Conservation (phyloP, 2,888 invertebrate species). For the Gisinianus flammeolus region DNA sequence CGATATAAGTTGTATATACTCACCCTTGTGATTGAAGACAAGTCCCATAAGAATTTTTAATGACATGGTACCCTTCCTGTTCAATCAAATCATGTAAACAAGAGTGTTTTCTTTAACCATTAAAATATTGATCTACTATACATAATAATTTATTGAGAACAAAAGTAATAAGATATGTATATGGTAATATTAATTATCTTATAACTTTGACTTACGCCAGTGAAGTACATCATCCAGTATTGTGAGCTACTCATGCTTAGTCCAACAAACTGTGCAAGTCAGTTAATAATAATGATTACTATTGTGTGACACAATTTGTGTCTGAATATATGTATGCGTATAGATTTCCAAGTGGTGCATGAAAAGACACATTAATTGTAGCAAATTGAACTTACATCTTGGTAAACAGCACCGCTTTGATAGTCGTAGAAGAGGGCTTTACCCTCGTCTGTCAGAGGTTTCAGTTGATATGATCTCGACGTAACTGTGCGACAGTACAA, state of each 20-base stretch:
- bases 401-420: constrained; percentile 26
- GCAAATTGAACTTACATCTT: constrained; percentile 41
- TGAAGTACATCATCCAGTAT: constrained; percentile 40
- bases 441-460: constrained; percentile 42
- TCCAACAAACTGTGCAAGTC: constrained; percentile 30
- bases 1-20: background rate
- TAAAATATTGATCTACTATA: background rate
- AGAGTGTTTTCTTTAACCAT: background rate
- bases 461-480: constrained; percentile 42
- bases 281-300: constrained; percentile 3
- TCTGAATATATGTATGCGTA: too few species aligned
- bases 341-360: too few species aligned
- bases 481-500: constrained; percentile 19
- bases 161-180: background rate
- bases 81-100: background rate
- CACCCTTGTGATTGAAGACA: constrained; percentile 42
- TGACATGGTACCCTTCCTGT: constrained; percentile 37
- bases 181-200: background rate
- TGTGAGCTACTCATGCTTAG: constrained; percentile 31
- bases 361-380: too few species aligned
- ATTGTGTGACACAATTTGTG: too few species aligned
- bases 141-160: background rate
- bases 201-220: constrained; percentile 35
- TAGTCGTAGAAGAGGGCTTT: constrained; percentile 37
- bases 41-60: constrained; percentile 39